Conservation (phyloP, 1,140 invertebrate species). For the Zaprionus africanus region DNA sequence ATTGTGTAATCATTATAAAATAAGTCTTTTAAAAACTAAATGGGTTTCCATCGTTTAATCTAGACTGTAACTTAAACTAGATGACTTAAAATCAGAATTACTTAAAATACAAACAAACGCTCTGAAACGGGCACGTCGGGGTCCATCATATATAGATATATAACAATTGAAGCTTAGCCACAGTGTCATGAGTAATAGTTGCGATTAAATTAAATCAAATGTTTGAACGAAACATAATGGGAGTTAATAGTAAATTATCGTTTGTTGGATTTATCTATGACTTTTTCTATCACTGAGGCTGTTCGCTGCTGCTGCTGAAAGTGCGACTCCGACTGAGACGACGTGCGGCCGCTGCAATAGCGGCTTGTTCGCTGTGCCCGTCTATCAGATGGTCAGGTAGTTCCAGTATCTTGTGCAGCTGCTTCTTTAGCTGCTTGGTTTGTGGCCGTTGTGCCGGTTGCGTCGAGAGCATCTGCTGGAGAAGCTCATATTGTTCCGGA, state of each 20-base stretch:
- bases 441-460: constrained; percentile 90
- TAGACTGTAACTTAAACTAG: background rate
- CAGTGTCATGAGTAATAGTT: constrained; percentile 43
- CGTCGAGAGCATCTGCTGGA: constrained; percentile 91
- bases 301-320: constrained; percentile 73
- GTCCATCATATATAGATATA: background rate
- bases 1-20: constrained; percentile 24
- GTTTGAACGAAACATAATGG: constrained; percentile 27
- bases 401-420: constrained; percentile 64
- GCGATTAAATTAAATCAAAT: constrained; percentile 16
- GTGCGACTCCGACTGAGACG: constrained; percentile 76
- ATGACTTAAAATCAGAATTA: constrained; percentile 38
- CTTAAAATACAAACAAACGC: constrained; percentile 25
- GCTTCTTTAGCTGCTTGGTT: constrained; percentile 88
- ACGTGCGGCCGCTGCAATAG: constrained; percentile 58
- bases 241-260: background rate
- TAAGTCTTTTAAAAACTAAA: constrained; percentile 62
- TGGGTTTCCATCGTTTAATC: constrained; percentile 1
- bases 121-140: constrained; percentile 17
- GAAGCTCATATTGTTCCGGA: constrained; percentile 88
- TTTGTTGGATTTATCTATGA: constrained; percentile 9
- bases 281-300: constrained; percentile 56
- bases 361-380: constrained; percentile 65
- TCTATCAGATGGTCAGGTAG: constrained; percentile 62
- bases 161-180: constrained; percentile 59